Conservation (phyloP, 2,797 vertebrate species). For the Helostoma temminkii region DNA sequence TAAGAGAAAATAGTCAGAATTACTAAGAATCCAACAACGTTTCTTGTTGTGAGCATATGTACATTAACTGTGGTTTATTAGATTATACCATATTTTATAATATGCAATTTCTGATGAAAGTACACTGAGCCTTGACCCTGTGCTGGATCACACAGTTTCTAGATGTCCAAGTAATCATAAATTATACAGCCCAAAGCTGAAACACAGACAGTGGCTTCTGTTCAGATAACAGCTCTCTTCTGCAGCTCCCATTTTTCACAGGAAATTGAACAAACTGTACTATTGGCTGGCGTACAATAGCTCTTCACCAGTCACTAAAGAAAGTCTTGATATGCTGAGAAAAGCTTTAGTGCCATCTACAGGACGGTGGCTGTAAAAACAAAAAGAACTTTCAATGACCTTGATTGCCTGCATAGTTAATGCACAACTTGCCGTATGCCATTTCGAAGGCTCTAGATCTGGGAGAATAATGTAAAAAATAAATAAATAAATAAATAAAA, state of each 20-base stretch:
- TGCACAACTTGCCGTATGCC: slow-evolving; percentile 54
- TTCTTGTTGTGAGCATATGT: background rate
- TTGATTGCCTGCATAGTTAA: slow-evolving; percentile 69
- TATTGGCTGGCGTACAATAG: slow-evolving; percentile 48
- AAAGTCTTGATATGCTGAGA: slow-evolving; percentile 4
- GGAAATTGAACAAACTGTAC: slow-evolving; percentile 66
- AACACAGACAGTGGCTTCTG: slow-evolving; percentile 27
- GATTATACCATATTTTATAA: background rate
- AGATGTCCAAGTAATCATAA: slow-evolving; percentile 8
- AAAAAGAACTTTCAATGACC: slow-evolving; percentile 80
- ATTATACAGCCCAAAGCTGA: slow-evolving; percentile 11
- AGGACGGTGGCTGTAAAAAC: slow-evolving; percentile 57
- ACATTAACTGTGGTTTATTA: background rate
- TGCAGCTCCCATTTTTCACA: slow-evolving; percentile 54
- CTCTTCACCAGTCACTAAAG: slow-evolving; percentile 18
- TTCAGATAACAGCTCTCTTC: slow-evolving; percentile 49
- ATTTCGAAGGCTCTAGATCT: slow-evolving; percentile 50
- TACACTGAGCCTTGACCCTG: slow-evolving; percentile 6
- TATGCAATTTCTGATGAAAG: background rate
- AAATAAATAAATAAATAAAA: too few relatives aligned
- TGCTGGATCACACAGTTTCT: slow-evolving; percentile 1
- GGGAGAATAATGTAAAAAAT: slow-evolving; percentile 35
- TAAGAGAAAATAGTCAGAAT: background rate
- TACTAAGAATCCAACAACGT: background rate
- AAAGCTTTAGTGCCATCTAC: slow-evolving; percentile 77